Conservation (phyloP, 2,113 vertebrate species). For the Hippocampus zosterae region DNA sequence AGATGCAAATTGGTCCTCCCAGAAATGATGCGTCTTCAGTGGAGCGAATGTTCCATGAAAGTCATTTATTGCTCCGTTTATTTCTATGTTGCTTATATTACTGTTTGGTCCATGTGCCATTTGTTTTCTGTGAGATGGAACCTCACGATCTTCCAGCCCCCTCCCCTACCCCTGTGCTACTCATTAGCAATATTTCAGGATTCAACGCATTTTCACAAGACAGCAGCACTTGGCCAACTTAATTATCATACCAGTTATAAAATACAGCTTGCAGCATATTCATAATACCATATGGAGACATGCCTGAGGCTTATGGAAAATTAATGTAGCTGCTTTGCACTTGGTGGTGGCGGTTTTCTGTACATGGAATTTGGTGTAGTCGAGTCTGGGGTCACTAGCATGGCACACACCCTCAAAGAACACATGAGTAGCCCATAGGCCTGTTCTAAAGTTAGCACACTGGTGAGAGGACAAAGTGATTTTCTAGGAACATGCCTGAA, state of each 20-base stretch:
- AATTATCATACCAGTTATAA: neutral
- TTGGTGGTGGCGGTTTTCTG: neutral
- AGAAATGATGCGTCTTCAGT: slow-evolving; percentile 2
- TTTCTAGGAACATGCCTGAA: too few relatives aligned
- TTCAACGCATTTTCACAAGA: neutral
- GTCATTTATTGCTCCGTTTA: neutral
- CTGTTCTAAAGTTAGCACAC: too few relatives aligned
- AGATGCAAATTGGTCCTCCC: slow-evolving; percentile 5
- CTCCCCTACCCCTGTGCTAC: neutral
- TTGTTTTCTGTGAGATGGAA: slow-evolving; percentile 3
- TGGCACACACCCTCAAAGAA: too few relatives aligned
- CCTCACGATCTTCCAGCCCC: neutral
- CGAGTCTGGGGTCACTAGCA: too few relatives aligned
- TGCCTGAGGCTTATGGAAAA: neutral
- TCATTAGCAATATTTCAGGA: neutral
- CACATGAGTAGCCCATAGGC: too few relatives aligned
- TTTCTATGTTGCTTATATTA: neutral
- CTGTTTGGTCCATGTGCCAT: neutral
- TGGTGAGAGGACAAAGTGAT: too few relatives aligned
- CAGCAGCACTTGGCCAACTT: neutral
- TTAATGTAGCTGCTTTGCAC: neutral
- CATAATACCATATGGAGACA: neutral
- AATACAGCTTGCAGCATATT: slow-evolving; percentile 1
- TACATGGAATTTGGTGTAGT: neutral
- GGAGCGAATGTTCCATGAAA: slow-evolving; percentile 2